A percentile compares a stretch with the other conserved stretches of the same genome.
phyloP scores from a whole-genome alignment of 2,797 vertebrate genomes.

The Eupleurogrammus muticus region DNA sequence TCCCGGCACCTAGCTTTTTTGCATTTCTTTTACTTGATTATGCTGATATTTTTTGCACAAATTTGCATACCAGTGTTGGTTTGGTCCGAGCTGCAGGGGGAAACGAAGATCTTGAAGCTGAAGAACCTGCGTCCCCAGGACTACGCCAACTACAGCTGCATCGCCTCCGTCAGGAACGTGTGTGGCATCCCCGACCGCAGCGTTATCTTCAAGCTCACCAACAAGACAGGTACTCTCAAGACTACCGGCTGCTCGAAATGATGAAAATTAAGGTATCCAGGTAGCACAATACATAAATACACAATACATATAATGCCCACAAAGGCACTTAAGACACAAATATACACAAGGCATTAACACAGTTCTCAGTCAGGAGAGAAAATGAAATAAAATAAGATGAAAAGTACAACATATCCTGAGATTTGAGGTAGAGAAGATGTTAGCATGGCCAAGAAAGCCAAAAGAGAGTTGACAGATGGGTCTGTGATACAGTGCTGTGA shows the following conservation, averaged over 20 bases:
- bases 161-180: constrained; percentile 95
- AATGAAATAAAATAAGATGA: too few relatives aligned
- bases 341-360: too few relatives aligned
- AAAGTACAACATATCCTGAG: too few relatives aligned
- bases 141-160: constrained; percentile 99
- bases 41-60: constrained; percentile 70
- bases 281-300: too few relatives aligned
- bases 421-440: too few relatives aligned
- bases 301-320: too few relatives aligned
- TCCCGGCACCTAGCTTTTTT: constrained; percentile 30
- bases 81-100: constrained; percentile 89
- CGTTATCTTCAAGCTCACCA: constrained; percentile 95
- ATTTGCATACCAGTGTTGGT: constrained; percentile 84
- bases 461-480: too few relatives aligned
- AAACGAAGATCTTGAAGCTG: constrained; percentile 99
- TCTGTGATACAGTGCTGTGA: too few relatives aligned
- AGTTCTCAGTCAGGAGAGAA: too few relatives aligned
- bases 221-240: constrained; percentile 90
- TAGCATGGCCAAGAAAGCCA: too few relatives aligned
- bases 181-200: constrained; percentile 96
- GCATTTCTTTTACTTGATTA: constrained; percentile 45
- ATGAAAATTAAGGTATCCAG: too few relatives aligned
- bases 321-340: too few relatives aligned
- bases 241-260: not conserved
- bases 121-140: constrained; percentile 99